A percentile compares a stretch with the other conserved stretches of the same genome.
These are phyloP conservation scores for Oophaga sylvatica DNA, from an alignment of 2,797 vertebrate species.

Conservation along the genomic window DNA sequence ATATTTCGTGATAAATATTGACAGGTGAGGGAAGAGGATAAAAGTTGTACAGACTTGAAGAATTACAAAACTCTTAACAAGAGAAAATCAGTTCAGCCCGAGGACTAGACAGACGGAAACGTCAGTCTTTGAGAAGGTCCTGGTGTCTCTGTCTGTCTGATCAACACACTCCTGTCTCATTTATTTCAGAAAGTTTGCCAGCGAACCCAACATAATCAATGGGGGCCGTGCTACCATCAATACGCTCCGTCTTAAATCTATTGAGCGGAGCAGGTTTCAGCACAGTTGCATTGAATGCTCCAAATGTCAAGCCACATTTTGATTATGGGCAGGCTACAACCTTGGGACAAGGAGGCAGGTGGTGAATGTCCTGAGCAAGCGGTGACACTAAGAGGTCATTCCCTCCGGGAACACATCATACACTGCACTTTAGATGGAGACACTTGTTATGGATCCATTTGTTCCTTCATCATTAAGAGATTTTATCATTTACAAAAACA, in stretches of 20 bases:
- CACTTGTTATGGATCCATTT: constrained; percentile 52
- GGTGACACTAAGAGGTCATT: constrained; percentile 81
- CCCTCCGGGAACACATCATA: constrained; percentile 80
- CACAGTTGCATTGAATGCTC: constrained; percentile 82
- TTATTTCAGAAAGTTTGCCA: constrained; percentile 88
- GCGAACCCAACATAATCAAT: constrained; percentile 90
- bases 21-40: no score
- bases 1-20: no score
- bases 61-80: not conserved
- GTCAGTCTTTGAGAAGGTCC: constrained; percentile 8
- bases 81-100: not conserved
- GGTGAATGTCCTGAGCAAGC: constrained; percentile 86
- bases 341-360: constrained; percentile 83
- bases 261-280: constrained; percentile 87
- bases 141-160: constrained; percentile 68
- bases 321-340: constrained; percentile 77
- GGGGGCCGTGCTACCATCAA: constrained; percentile 82
- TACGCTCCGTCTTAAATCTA: constrained; percentile 84
- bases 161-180: constrained; percentile 77
- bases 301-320: constrained; percentile 86
- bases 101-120: constrained; percentile 4
- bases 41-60: not conserved
- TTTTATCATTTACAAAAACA: constrained; percentile 45
- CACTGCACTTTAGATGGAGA: constrained; percentile 76
- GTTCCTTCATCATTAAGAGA: constrained; percentile 41